Conservation (phyloP, 2,888 invertebrate species). For the Amblyteles armatorius region DNA sequence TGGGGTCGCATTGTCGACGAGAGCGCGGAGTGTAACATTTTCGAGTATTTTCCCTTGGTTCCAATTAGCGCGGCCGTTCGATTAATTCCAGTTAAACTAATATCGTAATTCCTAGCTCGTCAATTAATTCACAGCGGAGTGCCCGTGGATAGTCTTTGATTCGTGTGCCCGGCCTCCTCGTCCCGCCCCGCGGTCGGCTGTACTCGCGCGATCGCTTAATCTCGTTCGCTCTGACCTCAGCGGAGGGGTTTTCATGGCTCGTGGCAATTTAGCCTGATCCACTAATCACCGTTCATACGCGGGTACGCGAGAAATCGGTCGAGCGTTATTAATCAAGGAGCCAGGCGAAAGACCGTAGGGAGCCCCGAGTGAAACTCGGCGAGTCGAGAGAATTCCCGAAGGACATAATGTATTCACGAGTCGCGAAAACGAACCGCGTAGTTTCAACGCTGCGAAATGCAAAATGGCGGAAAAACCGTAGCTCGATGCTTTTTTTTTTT, state of each 20-base stretch:
- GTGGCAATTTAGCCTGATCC: conserved; percentile 56
- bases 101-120: conserved; percentile 27
- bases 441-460: background rate
- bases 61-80: conserved; percentile 25
- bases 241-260: conserved; percentile 25
- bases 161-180: background rate
- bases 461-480: conserved; percentile 2
- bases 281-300: conserved; percentile 54
- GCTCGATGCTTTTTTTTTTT: conserved; percentile 34
- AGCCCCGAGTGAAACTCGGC: background rate
- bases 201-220: conserved; percentile 41
- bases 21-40: background rate
- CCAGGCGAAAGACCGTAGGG: background rate
- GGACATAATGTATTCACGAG: background rate
- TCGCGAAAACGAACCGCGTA: conserved; percentile 2
- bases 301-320: conserved; percentile 9
- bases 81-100: conserved; percentile 37
- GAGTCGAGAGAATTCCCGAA: background rate
- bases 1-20: background rate
- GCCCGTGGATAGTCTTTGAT: conserved; percentile 22
- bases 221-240: conserved; percentile 44
- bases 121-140: conserved; percentile 52
- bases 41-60: background rate
- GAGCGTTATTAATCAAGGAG: conserved; percentile 46
- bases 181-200: background rate